Percentiles rank a stretch among this genome's conserved stretches.
phyloP scores from a whole-genome alignment of 2,797 vertebrate species.

The Anas georgica region DNA sequence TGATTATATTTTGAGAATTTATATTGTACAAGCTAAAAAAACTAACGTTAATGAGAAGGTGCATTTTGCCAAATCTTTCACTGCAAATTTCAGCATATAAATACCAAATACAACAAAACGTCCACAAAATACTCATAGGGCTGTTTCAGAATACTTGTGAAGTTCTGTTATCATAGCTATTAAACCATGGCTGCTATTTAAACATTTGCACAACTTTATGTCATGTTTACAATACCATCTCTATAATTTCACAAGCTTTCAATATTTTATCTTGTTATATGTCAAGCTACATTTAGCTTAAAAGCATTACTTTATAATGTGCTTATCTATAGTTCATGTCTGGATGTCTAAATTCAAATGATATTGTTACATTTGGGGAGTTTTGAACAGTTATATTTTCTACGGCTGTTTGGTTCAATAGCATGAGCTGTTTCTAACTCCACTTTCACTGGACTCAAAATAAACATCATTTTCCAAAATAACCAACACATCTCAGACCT shows the following conservation, averaged over 20 bases:
- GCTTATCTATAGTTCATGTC: not conserved
- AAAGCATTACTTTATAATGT: not conserved
- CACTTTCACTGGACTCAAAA: not conserved
- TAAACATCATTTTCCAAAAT: not conserved
- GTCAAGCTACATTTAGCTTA: not conserved
- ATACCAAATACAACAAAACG: not conserved
- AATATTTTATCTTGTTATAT: not conserved
- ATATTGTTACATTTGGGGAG: not conserved
- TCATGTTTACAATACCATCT: not conserved
- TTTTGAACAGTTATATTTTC: not conserved
- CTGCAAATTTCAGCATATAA: not conserved
- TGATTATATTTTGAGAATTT: not conserved
- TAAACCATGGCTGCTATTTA: not conserved
- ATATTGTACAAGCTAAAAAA: not conserved
- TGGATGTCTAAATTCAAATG: not conserved
- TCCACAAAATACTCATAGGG: not conserved
- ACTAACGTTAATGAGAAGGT: rapidly evolving
- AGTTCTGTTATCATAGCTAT: not conserved
- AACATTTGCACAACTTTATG: not conserved
- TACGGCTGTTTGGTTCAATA: not conserved
- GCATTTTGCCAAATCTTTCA: not conserved
- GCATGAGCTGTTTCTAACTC: not conserved
- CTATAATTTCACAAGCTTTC: not conserved
- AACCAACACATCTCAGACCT: not conserved
- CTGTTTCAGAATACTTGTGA: not conserved